Evolutionary conservation across 1,140 invertebrate genomes (phyloP).

Genomic region (honey bee (Apis mellifera)): Amel_HAv3.1 CM009940.2:6770001-6770500

Average conservation of each 20-base stretch:
- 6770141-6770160: too few relatives aligned
- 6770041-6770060: accelerated
- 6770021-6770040: not conserved
- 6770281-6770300: constrained; percentile 56
- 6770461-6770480: too few relatives aligned
- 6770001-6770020: not conserved
- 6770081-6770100: too few relatives aligned
- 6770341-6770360: constrained; percentile 3
- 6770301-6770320: constrained; percentile 67
- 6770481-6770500: not conserved
- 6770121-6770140: too few relatives aligned
- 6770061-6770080: too few relatives aligned
- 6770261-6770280: constrained; percentile 58
- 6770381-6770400: constrained; percentile 48
- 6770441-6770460: constrained; percentile 32
- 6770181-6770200: too few relatives aligned
- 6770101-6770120: not conserved
- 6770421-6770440: constrained; percentile 17
- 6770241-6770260: not conserved
- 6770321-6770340: constrained; percentile 50
- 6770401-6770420: not conserved
- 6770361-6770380: constrained; percentile 14
- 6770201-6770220: not conserved
- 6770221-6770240: not conserved
- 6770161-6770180: too few relatives aligned